These are phyloP conservation scores for Eulemur rufifrons DNA, from an alignment of 2,113 vertebrate genomes.

Conservation along the genomic window DNA sequence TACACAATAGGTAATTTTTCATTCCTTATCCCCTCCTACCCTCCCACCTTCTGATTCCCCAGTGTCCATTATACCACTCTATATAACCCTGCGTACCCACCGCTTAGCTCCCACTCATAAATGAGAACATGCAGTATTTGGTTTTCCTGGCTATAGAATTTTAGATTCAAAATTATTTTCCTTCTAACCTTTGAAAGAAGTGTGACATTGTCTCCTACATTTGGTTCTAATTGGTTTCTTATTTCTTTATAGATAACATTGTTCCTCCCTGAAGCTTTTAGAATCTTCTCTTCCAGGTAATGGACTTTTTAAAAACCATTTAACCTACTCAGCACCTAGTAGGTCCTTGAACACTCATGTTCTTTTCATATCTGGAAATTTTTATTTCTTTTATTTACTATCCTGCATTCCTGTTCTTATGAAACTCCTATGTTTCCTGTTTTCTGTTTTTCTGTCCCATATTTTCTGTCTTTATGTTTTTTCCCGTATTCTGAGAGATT, in stretches of 20 bases:
- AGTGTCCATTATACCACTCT: too few relatives aligned
- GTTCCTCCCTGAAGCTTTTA: constrained; percentile 20
- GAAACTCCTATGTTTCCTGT: background rate
- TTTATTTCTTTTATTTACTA: background rate
- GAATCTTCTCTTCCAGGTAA: background rate
- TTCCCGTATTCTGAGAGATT: background rate
- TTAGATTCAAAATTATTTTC: constrained; percentile 1
- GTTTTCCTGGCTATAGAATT: background rate
- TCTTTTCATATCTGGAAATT: background rate
- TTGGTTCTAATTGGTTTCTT: background rate
- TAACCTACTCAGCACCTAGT: background rate
- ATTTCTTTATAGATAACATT: constrained; percentile 13
- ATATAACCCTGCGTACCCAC: too few relatives aligned
- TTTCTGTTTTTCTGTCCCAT: background rate
- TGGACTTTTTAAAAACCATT: background rate
- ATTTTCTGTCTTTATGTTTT: background rate
- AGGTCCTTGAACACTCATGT: background rate
- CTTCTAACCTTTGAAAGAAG: background rate
- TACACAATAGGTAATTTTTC: too few relatives aligned
- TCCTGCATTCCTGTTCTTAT: background rate
- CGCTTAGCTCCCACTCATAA: too few relatives aligned
- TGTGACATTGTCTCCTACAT: background rate
- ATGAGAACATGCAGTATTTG: too few relatives aligned
- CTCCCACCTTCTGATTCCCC: too few relatives aligned
- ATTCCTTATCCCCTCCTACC: too few relatives aligned